These are phyloP conservation scores for Exocentrus adspersus DNA, from an alignment of 2,888 invertebrate genomes.

Conservation along the genomic window DNA sequence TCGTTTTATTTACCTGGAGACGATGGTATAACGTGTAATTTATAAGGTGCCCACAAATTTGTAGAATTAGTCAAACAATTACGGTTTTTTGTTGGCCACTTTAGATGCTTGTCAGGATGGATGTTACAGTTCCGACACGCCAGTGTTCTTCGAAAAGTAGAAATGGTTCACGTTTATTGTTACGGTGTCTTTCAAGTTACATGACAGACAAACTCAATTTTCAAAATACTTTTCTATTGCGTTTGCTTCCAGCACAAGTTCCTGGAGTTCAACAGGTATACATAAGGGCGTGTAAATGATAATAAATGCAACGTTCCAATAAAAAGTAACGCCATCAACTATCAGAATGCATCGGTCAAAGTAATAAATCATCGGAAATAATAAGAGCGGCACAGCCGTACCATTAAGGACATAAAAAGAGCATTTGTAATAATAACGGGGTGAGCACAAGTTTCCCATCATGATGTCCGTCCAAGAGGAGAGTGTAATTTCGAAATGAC, in stretches of 20 bases:
- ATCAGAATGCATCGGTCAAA: not conserved
- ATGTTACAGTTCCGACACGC: slow-evolving; percentile 17
- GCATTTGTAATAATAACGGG: slow-evolving; percentile 43
- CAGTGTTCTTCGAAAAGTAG: slow-evolving; percentile 7
- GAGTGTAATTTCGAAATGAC: slow-evolving; percentile 53
- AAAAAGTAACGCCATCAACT: not conserved
- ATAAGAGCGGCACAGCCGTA: not conserved
- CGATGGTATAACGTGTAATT: slow-evolving; percentile 38
- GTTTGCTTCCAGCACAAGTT: too few relatives aligned
- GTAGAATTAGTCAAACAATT: slow-evolving; percentile 45
- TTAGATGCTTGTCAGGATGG: slow-evolving; percentile 19
- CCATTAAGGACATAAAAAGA: slow-evolving; percentile 35
- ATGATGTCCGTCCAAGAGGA: slow-evolving; percentile 21
- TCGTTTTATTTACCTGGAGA: slow-evolving; percentile 44
- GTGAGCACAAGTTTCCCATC: slow-evolving; percentile 43
- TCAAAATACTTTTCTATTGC: not conserved
- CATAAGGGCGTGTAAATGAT: not conserved
- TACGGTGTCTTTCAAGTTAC: slow-evolving; percentile 6
- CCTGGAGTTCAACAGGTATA: too few relatives aligned
- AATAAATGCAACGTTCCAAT: not conserved
- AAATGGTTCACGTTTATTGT: slow-evolving; percentile 2
- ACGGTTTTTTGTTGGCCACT: slow-evolving; percentile 23
- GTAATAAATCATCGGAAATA: slow-evolving; percentile 16
- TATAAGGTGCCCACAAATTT: slow-evolving; percentile 47
- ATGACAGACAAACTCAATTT: too few relatives aligned